Conservation (phyloP, 2,888 invertebrate genomes). For the Allacma fusca region DNA sequence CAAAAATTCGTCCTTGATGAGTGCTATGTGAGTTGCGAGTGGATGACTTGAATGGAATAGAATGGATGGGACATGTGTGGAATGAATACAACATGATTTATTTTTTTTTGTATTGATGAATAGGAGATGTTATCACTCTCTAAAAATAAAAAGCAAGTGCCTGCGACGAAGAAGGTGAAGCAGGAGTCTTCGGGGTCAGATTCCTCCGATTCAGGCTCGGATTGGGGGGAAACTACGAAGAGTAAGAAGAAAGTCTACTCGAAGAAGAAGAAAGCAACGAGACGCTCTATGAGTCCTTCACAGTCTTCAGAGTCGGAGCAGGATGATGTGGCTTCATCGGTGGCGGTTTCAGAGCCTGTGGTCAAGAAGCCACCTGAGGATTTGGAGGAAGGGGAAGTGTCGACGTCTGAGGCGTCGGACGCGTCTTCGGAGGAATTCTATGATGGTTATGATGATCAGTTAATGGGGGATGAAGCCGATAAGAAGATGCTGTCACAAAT, state of each 20-base stretch:
- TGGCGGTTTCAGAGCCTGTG: constrained; percentile 36
- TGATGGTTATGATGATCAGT: constrained; percentile 95
- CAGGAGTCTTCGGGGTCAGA: constrained; percentile 63
- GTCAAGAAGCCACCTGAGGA: constrained; percentile 68
- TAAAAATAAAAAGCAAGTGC: constrained; percentile 74
- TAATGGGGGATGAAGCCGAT: constrained; percentile 97
- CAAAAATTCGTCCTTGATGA: too few relatives aligned
- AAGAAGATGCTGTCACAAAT: constrained; percentile 85
- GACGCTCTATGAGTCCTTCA: constrained; percentile 64
- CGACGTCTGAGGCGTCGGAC: constrained; percentile 66
- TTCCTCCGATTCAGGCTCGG: constrained; percentile 69
- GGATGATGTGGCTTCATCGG: constrained; percentile 62
- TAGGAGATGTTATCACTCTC: constrained; percentile 83
- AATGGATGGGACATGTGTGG: too few relatives aligned
- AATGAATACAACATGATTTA: background rate
- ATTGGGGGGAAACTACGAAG: constrained; percentile 66
- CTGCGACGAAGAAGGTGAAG: constrained; percentile 57
- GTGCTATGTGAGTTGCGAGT: too few relatives aligned
- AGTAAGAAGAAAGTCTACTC: constrained; percentile 63
- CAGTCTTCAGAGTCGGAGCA: constrained; percentile 65
- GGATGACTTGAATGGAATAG: too few relatives aligned
- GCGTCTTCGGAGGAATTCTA: constrained; percentile 82
- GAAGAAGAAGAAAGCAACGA: constrained; percentile 61
- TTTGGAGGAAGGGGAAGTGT: constrained; percentile 89
- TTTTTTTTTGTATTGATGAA: constrained; percentile 43